A percentile compares a stretch with the other conserved stretches of the same genome.
phyloP scores from a whole-genome alignment of 2,113 vertebrate genomes.

The Triplophysa rosa region DNA sequence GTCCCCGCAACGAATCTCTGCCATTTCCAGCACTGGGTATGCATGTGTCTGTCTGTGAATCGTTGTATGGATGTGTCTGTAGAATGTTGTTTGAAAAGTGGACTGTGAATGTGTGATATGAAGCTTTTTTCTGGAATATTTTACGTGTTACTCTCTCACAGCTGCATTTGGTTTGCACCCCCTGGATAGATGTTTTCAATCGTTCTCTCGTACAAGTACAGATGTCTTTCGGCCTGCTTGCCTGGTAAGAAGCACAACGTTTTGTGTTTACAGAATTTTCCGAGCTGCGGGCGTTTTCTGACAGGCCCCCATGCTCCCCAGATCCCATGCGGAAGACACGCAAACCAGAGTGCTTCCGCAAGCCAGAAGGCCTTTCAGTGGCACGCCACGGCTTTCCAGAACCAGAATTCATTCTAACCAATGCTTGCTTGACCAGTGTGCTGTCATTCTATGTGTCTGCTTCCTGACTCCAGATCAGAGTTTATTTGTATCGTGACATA shows the following conservation, averaged over 20 bases:
- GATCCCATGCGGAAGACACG: slow-evolving; percentile 50
- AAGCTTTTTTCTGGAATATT: slow-evolving; percentile 55
- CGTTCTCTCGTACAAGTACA: slow-evolving; percentile 26
- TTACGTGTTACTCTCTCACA: slow-evolving; percentile 23
- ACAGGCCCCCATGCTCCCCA: slow-evolving; percentile 59
- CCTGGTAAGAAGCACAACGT: slow-evolving; percentile 55
- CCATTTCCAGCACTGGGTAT: too few relatives aligned
- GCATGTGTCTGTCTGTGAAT: background rate
- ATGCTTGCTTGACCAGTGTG: background rate
- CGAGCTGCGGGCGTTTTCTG: slow-evolving; percentile 67
- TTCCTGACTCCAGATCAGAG: background rate
- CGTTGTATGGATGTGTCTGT: background rate
- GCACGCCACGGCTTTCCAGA: slow-evolving; percentile 7
- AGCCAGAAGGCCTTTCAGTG: slow-evolving; percentile 2
- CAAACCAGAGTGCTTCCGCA: slow-evolving; percentile 26
- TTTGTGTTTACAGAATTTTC: slow-evolving; percentile 72
- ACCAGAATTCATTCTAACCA: background rate
- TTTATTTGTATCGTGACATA: background rate
- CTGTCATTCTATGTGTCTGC: background rate
- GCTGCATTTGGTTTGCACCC: slow-evolving; percentile 31
- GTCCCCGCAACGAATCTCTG: too few relatives aligned
- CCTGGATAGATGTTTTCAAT: slow-evolving; percentile 30
- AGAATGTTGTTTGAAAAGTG: background rate
- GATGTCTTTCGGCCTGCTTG: slow-evolving; percentile 45
- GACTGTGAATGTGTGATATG: slow-evolving; percentile 48